Percentiles rank a stretch among this genome's conserved stretches.
phyloP scores from a whole-genome alignment of 2,888 invertebrate species.

The Sthenelais limicola region DNA sequence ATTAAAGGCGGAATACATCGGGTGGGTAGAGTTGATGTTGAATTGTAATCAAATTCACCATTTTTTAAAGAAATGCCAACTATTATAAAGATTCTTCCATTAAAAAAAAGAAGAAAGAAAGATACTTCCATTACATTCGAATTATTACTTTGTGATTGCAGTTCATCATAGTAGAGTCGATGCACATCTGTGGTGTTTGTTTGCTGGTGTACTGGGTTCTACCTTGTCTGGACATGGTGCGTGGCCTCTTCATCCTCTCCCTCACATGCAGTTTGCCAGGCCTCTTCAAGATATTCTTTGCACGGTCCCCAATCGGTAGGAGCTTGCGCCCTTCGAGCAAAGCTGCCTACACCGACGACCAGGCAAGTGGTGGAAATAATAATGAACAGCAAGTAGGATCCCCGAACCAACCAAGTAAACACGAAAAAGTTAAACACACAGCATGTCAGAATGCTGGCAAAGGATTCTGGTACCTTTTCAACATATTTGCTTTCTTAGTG shows the following conservation, averaged over 20 bases:
- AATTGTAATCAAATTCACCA: no score
- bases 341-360: background rate
- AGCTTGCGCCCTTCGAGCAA: constrained; percentile 25
- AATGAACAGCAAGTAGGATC: no score
- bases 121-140: no score
- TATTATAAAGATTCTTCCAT: no score
- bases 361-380: background rate
- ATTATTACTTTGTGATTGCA: constrained; percentile 53
- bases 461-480: constrained; percentile 25
- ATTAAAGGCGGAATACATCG: no score
- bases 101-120: no score
- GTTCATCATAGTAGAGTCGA: constrained; percentile 60
- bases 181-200: constrained; percentile 83
- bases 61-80: no score
- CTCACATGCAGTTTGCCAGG: constrained; percentile 65
- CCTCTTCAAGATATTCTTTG: constrained; percentile 46
- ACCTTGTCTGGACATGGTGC: constrained; percentile 64
- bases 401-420: no score
- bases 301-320: constrained; percentile 1
- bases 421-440: background rate
- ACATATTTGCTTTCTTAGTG: background rate
- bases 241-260: constrained; percentile 63
- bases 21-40: no score
- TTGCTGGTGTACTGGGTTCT: constrained; percentile 76
- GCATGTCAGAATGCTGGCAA: background rate